phyloP scores from a whole-genome alignment of 2,888 invertebrate genomes.

The Hybos culiciformis region DNA sequence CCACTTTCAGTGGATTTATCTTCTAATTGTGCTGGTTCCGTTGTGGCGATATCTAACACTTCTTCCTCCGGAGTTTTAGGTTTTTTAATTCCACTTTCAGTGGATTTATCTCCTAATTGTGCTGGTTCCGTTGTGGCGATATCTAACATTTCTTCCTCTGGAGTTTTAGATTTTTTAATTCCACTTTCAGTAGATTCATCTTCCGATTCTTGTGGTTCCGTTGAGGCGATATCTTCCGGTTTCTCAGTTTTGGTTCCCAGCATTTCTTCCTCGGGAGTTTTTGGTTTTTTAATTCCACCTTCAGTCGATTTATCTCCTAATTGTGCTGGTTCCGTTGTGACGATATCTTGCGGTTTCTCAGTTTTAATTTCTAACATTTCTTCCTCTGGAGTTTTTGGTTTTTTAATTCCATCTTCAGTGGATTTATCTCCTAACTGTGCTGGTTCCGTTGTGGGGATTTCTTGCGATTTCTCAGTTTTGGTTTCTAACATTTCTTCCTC shows the following conservation, averaged over 20 bases:
- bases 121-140: not conserved
- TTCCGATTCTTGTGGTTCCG: too few relatives aligned
- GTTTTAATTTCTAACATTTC: slow-evolving; percentile 8
- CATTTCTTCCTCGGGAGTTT: too few relatives aligned
- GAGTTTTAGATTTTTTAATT: not conserved
- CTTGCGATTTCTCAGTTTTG: slow-evolving; percentile 1
- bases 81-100: slow-evolving; percentile 7
- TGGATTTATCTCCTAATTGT: not conserved
- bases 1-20: not conserved
- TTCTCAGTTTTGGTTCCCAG: not conserved
- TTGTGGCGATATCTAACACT: too few relatives aligned
- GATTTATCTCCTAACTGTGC: not conserved
- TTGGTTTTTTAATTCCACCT: slow-evolving; percentile 5
- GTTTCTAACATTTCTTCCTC: slow-evolving; percentile 6
- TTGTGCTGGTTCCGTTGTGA: not conserved
- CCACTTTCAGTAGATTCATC: not conserved
- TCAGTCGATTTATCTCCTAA: slow-evolving; percentile 3
- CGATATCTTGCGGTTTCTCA: slow-evolving; percentile 3
- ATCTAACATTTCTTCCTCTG: slow-evolving; percentile 8
- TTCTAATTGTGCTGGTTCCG: too few relatives aligned
- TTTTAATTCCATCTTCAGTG: slow-evolving; percentile 8
- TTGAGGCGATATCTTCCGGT: too few relatives aligned
- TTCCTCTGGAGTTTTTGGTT: slow-evolving; percentile 12
- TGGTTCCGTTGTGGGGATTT: slow-evolving; percentile 3
- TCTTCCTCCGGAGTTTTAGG: too few relatives aligned